Percentiles rank a stretch among this genome's conserved stretches.
These are phyloP conservation scores for Centrocercus urophasianus DNA, from an alignment of 2,113 vertebrate genomes.

Conservation along the genomic window DNA sequence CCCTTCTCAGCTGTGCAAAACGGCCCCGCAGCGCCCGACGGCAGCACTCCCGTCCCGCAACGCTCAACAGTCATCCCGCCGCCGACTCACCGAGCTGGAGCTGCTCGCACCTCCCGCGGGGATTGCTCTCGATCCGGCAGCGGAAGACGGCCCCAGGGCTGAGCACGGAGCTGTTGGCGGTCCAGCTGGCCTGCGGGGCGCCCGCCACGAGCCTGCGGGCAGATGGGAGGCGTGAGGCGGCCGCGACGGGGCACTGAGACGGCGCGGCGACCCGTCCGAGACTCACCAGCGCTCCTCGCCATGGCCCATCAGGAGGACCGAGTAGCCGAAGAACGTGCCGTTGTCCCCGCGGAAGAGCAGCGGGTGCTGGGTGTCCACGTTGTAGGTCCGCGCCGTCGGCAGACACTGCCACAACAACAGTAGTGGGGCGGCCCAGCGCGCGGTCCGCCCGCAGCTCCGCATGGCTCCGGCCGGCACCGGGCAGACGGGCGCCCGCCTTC, in stretches of 20 bases:
- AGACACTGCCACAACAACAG: constrained; percentile 62
- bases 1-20: background rate
- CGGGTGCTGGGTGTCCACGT: constrained; percentile 83
- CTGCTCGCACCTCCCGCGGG: constrained; percentile 68
- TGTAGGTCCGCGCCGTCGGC: constrained; percentile 79
- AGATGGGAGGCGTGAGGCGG: background rate
- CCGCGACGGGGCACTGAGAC: background rate
- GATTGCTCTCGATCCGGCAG: constrained; percentile 79
- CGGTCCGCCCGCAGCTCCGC: background rate
- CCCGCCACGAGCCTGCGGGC: constrained; percentile 87
- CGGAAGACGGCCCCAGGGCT: constrained; percentile 88
- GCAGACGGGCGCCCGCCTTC: background rate
- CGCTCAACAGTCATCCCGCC: background rate
- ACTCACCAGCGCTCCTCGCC: constrained; percentile 85
- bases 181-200: constrained; percentile 85
- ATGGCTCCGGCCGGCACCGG: constrained; percentile 9
- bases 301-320: constrained; percentile 88
- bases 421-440: constrained; percentile 23
- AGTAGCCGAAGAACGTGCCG: constrained; percentile 90
- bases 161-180: constrained; percentile 53
- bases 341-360: constrained; percentile 80
- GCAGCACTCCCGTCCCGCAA: too few species aligned
- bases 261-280: background rate
- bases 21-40: too few species aligned
- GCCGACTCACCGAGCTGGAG: constrained; percentile 81